Percentiles rank a stretch among this genome's conserved stretches.
Evolutionary conservation across 2,888 invertebrate species (phyloP).

Genomic region (Schrankia costaestrigalis): DNA sequence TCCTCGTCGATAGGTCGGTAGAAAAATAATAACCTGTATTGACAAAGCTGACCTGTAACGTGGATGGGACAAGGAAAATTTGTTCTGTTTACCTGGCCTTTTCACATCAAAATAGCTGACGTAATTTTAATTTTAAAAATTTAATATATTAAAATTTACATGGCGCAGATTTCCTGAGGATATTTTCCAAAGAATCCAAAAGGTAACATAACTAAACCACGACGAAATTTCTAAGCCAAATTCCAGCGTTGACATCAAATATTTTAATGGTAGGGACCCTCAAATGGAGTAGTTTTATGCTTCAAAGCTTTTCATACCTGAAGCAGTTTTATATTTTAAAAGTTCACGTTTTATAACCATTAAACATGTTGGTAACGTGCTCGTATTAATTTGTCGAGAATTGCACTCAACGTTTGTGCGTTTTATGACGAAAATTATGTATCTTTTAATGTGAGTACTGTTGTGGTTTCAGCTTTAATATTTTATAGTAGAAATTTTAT

Average conservation of each 20-base stretch:
- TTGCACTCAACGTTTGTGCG: slow-evolving; percentile 11
- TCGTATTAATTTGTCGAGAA: slow-evolving; percentile 23
- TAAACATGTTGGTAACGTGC: slow-evolving; percentile 26
- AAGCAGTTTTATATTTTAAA: slow-evolving; percentile 37
- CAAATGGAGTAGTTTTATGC: slow-evolving; percentile 36
- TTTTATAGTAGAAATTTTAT: slow-evolving; percentile 1
- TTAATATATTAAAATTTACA: slow-evolving; percentile 5
- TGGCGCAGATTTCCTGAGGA: slow-evolving; percentile 2
- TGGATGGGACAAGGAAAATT: no score
- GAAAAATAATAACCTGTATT: no score
- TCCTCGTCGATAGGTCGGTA: no score
- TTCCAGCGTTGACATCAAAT: slow-evolving; percentile 17
- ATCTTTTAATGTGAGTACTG: slow-evolving; percentile 17
- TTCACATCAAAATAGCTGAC: no score
- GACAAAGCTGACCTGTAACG: no score
- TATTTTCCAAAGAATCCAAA: slow-evolving; percentile 17
- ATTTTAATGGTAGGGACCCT: slow-evolving; percentile 34
- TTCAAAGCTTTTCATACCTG: slow-evolving; percentile 31
- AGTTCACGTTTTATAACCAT: slow-evolving; percentile 38
- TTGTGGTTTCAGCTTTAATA: slow-evolving; percentile 12
- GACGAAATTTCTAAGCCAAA: slow-evolving; percentile 23
- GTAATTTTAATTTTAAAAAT: no score
- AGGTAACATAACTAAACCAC: slow-evolving; percentile 4
- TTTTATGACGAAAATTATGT: slow-evolving; percentile 16
- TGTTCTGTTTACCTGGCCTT: no score